A percentile compares a stretch with the other conserved stretches of the same genome.
Evolutionary conservation across 1,140 invertebrate genomes (phyloP).

Genomic region (Pissodes strobi): DNA sequence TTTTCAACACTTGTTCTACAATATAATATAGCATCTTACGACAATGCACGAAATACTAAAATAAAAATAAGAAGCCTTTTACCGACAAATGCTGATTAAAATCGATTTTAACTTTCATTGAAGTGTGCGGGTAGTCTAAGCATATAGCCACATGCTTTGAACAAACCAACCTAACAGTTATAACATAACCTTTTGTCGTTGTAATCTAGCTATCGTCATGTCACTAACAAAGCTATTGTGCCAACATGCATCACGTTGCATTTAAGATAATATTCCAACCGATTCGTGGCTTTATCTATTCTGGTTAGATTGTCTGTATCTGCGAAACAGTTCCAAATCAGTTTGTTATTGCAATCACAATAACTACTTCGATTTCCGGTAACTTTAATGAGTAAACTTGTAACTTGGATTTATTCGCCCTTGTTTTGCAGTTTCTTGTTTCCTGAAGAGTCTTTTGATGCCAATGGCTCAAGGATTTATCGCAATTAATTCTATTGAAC

Average conservation of each 20-base stretch:
- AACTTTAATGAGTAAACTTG: conserved; percentile 34
- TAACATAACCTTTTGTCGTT: too few relatives aligned
- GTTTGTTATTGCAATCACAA: conserved; percentile 31
- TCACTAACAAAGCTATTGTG: conserved; percentile 36
- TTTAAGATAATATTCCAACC: conserved; percentile 37
- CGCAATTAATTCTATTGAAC: neutral
- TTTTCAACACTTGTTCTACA: too few relatives aligned
- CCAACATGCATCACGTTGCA: conserved; percentile 16
- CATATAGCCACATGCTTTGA: too few relatives aligned
- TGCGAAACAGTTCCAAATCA: conserved; percentile 29
- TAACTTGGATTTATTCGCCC: conserved; percentile 1
- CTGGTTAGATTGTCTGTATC: conserved; percentile 31
- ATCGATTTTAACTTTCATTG: too few relatives aligned
- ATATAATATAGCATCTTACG: too few relatives aligned
- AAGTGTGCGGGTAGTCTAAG: too few relatives aligned
- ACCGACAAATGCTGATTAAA: too few relatives aligned
- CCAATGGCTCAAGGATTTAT: neutral
- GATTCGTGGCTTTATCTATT: conserved; percentile 33
- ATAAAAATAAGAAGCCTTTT: too few relatives aligned
- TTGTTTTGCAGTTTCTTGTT: neutral
- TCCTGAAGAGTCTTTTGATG: neutral
- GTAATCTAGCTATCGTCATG: conserved; percentile 23
- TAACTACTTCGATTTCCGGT: conserved; percentile 29
- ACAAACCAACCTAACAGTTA: too few relatives aligned
- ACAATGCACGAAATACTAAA: too few relatives aligned